Base-by-base conservation (phyloP, 2,797 vertebrate species). In the Lerista edwardsae region DNA sequence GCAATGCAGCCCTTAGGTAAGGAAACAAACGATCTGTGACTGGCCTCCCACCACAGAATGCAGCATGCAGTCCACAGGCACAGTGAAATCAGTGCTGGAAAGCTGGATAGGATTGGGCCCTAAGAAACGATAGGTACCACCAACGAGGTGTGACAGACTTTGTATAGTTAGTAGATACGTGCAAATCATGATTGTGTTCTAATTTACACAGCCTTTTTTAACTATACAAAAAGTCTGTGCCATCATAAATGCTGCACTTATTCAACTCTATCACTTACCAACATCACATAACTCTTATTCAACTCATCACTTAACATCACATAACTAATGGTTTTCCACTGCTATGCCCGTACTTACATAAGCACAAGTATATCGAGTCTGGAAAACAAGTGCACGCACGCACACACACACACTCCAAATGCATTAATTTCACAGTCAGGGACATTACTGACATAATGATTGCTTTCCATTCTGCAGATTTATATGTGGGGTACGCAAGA, bases 341-440 rank as follows among this genome's bases (percentile, higher is more conserved):
- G 44, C 59, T 65, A 55, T 69, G 67, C 76, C 83, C 87, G 87
- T 77, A 12, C 86, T 86, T 86, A 1, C 2, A 75, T 84, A 90
- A 91, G 87, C n/a, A 0, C 90, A 87, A 80, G 55, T 75, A 59
- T 36, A 44, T 6, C 69, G 19, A 80, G 36, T 41, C 55, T 51
- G 34, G 61, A 10, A 47, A 57, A 57, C 15, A 11, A 2, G 69
- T 1, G n/a, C 11, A 51, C 29, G 19, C 31, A 19, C 14, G 25
- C 44, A 55, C 4, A 6, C 47, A 29, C 73, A 41, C 11, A 41
- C 12, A 69, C 41, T 65, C 76, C 47, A 65, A 59, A 44, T 59
- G 27, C 10, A 57, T 47, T n/a, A 23, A 9, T n/a, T 9, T 79
- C 41, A 44, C 34, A 74, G 21, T 55, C 57, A 36, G 44, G 31